phyloP scores from a whole-genome alignment of 1,140 invertebrate species.

The Copidosoma floridanum region DNA sequence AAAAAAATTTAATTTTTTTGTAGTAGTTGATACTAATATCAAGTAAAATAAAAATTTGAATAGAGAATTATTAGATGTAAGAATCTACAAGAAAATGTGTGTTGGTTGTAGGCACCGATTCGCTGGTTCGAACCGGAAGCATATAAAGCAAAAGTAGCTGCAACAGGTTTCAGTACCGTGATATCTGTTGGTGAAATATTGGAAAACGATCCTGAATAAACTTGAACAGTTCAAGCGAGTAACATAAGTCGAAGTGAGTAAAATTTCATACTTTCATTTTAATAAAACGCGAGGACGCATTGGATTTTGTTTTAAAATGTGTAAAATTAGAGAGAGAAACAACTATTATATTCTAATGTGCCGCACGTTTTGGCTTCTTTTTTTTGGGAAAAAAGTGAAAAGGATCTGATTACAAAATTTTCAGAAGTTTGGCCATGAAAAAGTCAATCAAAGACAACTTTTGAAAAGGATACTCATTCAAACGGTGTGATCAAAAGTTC shows the following conservation, averaged over 20 bases:
- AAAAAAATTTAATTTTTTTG: neutral
- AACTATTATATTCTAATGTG: too few species aligned
- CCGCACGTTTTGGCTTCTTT: neutral
- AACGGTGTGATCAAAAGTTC: too few species aligned
- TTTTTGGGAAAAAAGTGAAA: neutral
- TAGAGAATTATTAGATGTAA: too few species aligned
- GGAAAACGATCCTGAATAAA: conserved; percentile 50
- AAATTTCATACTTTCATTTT: neutral
- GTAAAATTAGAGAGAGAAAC: neutral
- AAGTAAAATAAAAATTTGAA: too few species aligned
- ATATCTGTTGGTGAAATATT: conserved; percentile 42
- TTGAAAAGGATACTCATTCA: conserved; percentile 9
- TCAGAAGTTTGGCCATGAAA: conserved; percentile 20
- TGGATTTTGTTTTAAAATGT: neutral
- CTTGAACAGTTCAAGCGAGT: conserved; percentile 4
- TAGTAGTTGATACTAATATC: too few species aligned
- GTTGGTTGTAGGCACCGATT: conserved; percentile 56
- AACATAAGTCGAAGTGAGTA: neutral
- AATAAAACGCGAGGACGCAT: too few species aligned
- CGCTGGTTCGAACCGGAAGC: conserved; percentile 57
- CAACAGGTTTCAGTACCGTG: conserved; percentile 48
- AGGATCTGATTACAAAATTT: conserved; percentile 1
- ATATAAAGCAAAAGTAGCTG: conserved; percentile 52
- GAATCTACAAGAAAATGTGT: conserved; percentile 27
- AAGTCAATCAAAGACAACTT: conserved; percentile 16